Evolutionary conservation across 2,797 vertebrate species (phyloP), one percentile per base, ranked within the genome.

Genomic region (Phalloptychus januarius): DNA sequence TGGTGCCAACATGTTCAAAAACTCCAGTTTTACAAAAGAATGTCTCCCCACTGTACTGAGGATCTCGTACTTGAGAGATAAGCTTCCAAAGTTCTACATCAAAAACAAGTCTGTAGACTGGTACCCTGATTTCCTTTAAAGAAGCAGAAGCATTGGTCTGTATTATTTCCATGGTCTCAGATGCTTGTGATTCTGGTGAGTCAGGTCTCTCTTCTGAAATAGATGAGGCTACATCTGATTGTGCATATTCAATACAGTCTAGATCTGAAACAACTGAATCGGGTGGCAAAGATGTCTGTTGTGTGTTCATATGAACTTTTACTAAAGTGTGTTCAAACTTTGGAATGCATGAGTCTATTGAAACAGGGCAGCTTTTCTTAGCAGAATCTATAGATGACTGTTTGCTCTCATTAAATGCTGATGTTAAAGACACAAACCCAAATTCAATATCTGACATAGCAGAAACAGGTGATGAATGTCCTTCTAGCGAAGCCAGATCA

Each of bases 41-140:
- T 0, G 77, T 86, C 65, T 93, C 86, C 13, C 91, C 91, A 45
- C 77, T 83, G 88, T 92, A 93, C 0, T 93, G 93, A 65, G 89
- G 85, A 78, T 93, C 94, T 48, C 38, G 75, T 78, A 93, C 87
- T 78, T 90, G 87, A 78, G 92, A 94, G 83, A 93, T 93, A 0
- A 94, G 79, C 78, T 89, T 94, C 88, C 92, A 87, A 71, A 83
- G 80, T 76, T 93, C 90, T 71, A 74, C 86, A 74, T 88, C 87
- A 76, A 89, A 89, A 86, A 85, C 78, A 42, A 84, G 84, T 76
- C 36, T 88, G 69, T 84, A 88, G 28, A 83, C 85, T 38, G 91
- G 90, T 20, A 86, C 84, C 6, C 40, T 45, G 48, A 83, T 44
- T 69, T 73, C 63, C 74, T 78, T 87, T 40, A 79, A 67, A 61